Evolutionary conservation across 2,888 invertebrate genomes (phyloP), one percentile per base, ranked within the genome.

Genomic region (Drosophila seclusa): DNA sequence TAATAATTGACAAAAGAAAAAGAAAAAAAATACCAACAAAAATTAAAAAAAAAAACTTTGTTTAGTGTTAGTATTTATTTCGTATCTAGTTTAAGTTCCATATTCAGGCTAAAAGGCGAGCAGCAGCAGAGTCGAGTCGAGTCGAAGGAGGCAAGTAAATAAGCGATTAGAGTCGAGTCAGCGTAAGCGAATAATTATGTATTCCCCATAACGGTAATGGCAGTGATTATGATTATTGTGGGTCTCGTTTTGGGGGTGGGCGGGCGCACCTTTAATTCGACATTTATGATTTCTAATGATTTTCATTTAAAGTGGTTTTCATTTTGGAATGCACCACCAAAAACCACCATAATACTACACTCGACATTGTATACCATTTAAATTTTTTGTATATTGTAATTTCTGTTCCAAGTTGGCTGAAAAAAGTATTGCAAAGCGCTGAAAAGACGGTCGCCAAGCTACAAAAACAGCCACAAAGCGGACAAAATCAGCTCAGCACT

Each of bases 401-500:
- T 90, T 91, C 73, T 85, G 91, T 90, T 91, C 80, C 91, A 89
- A 90, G 90, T 83, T 84, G 88, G 87, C 90, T 88, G 68, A 85
- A 76, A 85, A 79, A 77, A 81, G 82, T 80, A 74, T 78, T 73
- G 77, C 87, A 82, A 79, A 76, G 77, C 87, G 83, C 82, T 85
- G 62, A 76, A 85, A 73, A 64, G 84, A 79, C 78, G 68, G 76
- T 70, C 76, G 78, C 76, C 78, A 73, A 73, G 79, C 83, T 70
- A 73, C 42, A 57, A 29, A 57, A 29, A 57, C 76, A 87, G 88
- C 73, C 83, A 80, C 55, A 57, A 49, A 71, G 38, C 57, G 78
- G 79, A 63, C 45, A 52, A 45, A 54, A 49, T 52, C 55, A 50
- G 34, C 65, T 42, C 40, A 24, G 27, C 65, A 36, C 55, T 21